Percentiles rank a stretch among this genome's conserved stretches.
phyloP scores from a whole-genome alignment of 2,113 vertebrate species.

The Anser cygnoides region DNA sequence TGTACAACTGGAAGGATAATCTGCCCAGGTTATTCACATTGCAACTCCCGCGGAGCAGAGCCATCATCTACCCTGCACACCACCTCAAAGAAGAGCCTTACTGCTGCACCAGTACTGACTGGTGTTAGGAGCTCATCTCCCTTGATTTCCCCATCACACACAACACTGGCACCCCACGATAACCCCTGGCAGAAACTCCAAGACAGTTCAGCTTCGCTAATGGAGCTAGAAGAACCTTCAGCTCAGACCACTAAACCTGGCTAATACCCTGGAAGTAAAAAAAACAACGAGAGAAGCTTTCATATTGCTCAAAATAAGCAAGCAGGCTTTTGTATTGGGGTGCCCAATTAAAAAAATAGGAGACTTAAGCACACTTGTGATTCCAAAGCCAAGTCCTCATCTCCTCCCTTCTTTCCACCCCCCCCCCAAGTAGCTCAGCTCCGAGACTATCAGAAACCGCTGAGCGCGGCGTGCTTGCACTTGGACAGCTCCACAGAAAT shows the following conservation, averaged over 20 bases:
- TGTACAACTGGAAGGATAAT: not conserved
- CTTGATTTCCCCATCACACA: not conserved
- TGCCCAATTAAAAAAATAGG: not conserved
- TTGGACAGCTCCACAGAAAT: not conserved
- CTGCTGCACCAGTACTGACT: not conserved
- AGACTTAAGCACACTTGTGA: not conserved
- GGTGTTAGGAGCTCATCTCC: not conserved
- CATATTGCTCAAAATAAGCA: not conserved
- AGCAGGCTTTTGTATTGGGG: not conserved
- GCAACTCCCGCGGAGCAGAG: not conserved
- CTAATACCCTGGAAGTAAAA: not conserved
- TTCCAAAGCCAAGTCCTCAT: not conserved
- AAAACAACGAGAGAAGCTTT: not conserved
- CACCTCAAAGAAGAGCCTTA: not conserved
- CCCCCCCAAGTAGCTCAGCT: not conserved
- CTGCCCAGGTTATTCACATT: not conserved
- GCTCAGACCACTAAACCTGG: not conserved
- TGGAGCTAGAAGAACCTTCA: not conserved
- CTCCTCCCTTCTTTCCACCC: not conserved
- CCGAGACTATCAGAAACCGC: not conserved
- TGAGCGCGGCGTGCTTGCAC: not conserved
- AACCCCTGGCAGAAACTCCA: not conserved
- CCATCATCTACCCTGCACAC: not conserved
- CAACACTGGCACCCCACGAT: not conserved
- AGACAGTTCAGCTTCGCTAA: rapidly evolving